Percentiles rank a stretch among this genome's conserved stretches.
Conservation (phyloP, 2,797 vertebrate genomes). For the Borostomias antarcticus region DNA sequence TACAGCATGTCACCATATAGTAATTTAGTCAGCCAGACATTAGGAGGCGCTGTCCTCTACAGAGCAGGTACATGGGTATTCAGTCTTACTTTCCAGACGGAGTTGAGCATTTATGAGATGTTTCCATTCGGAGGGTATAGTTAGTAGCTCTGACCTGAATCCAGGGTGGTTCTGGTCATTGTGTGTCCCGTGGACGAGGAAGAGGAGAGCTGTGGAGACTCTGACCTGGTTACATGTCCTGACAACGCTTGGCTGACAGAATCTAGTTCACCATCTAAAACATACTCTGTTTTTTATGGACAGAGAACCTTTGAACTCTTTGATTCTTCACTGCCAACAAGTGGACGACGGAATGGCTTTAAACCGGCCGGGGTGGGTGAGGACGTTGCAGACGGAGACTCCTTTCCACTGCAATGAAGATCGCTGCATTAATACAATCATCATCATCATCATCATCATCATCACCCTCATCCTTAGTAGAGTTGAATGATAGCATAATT, state of each 20-base stretch:
- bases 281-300: constrained; percentile 34
- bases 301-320: constrained; percentile 32
- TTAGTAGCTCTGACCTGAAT: not conserved
- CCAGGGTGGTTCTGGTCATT: constrained; percentile 20
- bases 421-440: constrained; percentile 78
- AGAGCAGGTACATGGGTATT: constrained; percentile 47
- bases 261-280: constrained; percentile 51
- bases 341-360: constrained; percentile 57
- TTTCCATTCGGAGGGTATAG: constrained; percentile 28
- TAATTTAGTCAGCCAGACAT: constrained; percentile 50
- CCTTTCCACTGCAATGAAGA: constrained; percentile 68
- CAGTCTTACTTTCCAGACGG: constrained; percentile 40
- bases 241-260: constrained; percentile 60
- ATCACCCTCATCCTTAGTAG: constrained; percentile 78
- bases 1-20: constrained; percentile 23
- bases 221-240: constrained; percentile 54
- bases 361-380: constrained; percentile 52
- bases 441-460: constrained; percentile 81
- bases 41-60: constrained; percentile 54
- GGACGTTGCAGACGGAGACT: constrained; percentile 50
- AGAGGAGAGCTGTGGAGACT: constrained; percentile 52
- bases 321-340: constrained; percentile 48
- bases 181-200: constrained; percentile 36
- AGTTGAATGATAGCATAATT: constrained; percentile 73
- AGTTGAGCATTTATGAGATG: no score